Base-by-base conservation (phyloP, 2,113 vertebrate species). In the Tragelaphus imberbis region DNA sequence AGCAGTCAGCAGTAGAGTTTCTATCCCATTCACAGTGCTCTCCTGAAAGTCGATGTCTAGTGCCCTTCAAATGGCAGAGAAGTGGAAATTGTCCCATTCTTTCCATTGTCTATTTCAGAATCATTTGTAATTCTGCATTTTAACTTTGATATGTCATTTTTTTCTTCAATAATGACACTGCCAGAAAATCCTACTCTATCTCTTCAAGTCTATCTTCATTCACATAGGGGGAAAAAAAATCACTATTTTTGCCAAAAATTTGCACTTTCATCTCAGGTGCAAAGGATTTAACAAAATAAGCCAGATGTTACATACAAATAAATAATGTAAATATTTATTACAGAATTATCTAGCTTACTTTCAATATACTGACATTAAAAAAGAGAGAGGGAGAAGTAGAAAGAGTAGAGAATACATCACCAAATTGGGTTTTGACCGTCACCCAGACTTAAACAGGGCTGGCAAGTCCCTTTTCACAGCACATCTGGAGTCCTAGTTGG, bases 11-110 rank as follows among this genome's bases (percentile, higher is more conserved):
- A 59, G 10, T 5, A 94, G 87, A 81, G 40, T 23, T 55, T 84
- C 5, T 63, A 14, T 88, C 36, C 63, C 13, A 40, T 9, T n/a
- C 13, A 11, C 4, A 49, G 6, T 21, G 7, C 14, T 85, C 28
- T 49, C 77, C 27, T 28, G 36, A 93, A 59, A 19, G 36, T 51
- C 6, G 0, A 23, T 95, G 92, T 13, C 53, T 59, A 36, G 47
- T 90, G 56, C 58, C 58, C 27, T 94, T 96, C 65, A 96, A 96
- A 96, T 55, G 44, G 5, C 65, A 95, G 58, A 61, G 36, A 88
- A 92, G 92, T 28, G 58, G 44, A 81, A 14, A 63, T 55, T 23
- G 19, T 63, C n/a, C 19, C 5, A 9, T 65, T 53, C 28, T 91
- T 75, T 59, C 28, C 19, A 51, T 82, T 68, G 55, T 88, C 47